Base-by-base conservation (phyloP, 2,113 vertebrate genomes). In the Acrocephalus kingi region DNA sequence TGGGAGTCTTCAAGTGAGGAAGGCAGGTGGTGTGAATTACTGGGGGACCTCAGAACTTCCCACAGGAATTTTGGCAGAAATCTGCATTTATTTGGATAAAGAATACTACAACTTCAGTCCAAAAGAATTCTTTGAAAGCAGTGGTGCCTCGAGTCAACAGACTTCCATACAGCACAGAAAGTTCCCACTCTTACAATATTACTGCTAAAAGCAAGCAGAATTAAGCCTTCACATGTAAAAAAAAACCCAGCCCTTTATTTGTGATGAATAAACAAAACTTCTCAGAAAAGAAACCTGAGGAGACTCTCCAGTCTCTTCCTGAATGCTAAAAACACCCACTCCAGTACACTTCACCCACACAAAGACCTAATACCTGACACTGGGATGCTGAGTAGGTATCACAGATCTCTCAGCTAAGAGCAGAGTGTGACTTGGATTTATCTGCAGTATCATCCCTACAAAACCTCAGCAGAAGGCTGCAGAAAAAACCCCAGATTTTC, bases 341-440 rank as follows among this genome's bases (percentile, higher is more conserved):
- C 15, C 1, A 9, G 49, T 68, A 93, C 73, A 84, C 79, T 71
- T 93, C 95, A 89, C 89, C 92, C 91, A 88, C 96, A 75, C 92
- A 79, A 58, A 93, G 88, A 86, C 88, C 74, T 61, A 75, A 72
- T 67, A 85, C 41, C 39, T 88, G 68, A 93, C 86, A 89, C 64
- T 28, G 76, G 19, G 55, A 84, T 80, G 89, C 87, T 89, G 81
- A 95, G 84, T 62, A 73, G 84, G 81, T 87, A 96, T 87, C 89
- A 49, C 55, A 64, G 73, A 84, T 87, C 54, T 90, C 58, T 45
- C 73, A 35, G 69, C 81, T 76, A 56, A 89, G 66, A 73, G 89
- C 66, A 94, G 68, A 89, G 71, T 31, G 73, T 61, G 89, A 84
- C 45, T 80, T 67, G 16, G 48, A 86, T 88, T 94, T 48, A 86